A percentile compares a stretch with the other conserved stretches of the same genome.
phyloP scores from a whole-genome alignment of 2,113 vertebrate species.

The Trinectes maculatus region DNA sequence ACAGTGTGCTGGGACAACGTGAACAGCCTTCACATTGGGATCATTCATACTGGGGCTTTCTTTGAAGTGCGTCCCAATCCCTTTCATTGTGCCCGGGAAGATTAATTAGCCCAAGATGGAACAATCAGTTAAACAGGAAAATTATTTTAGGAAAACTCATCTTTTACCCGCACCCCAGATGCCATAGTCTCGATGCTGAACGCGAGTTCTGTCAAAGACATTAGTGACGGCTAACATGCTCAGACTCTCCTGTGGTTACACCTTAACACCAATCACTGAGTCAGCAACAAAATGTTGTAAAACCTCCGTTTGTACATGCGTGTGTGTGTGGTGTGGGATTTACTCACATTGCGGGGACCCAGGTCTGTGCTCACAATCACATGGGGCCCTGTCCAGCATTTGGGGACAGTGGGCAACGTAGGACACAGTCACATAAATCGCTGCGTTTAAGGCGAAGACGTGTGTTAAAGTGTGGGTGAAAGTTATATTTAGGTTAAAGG shows the following conservation, averaged over 20 bases:
- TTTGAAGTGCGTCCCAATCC: constrained; percentile 83
- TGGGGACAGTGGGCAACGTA: no score
- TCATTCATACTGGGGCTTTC: constrained; percentile 73
- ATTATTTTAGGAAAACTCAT: constrained; percentile 82
- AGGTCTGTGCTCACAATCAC: no score
- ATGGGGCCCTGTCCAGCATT: neutral
- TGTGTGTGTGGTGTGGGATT: neutral
- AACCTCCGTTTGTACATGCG: constrained; percentile 31
- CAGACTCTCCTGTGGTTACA: constrained; percentile 68
- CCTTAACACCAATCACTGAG: constrained; percentile 65
- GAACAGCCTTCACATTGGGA: constrained; percentile 73
- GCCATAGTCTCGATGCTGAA: constrained; percentile 27
- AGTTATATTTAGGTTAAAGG: neutral
- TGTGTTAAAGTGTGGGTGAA: neutral
- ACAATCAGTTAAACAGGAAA: constrained; percentile 84
- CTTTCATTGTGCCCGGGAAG: constrained; percentile 80
- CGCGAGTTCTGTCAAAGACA: constrained; percentile 60
- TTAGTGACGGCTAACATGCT: constrained; percentile 44
- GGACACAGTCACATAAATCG: no score
- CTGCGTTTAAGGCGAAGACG: neutral
- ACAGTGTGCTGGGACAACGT: constrained; percentile 75
- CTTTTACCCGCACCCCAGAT: constrained; percentile 20
- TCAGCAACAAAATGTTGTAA: constrained; percentile 60
- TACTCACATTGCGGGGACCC: no score
- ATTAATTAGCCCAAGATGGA: constrained; percentile 84